phyloP scores from a whole-genome alignment of 2,888 invertebrate genomes.

The Mechanitis messenoides region DNA sequence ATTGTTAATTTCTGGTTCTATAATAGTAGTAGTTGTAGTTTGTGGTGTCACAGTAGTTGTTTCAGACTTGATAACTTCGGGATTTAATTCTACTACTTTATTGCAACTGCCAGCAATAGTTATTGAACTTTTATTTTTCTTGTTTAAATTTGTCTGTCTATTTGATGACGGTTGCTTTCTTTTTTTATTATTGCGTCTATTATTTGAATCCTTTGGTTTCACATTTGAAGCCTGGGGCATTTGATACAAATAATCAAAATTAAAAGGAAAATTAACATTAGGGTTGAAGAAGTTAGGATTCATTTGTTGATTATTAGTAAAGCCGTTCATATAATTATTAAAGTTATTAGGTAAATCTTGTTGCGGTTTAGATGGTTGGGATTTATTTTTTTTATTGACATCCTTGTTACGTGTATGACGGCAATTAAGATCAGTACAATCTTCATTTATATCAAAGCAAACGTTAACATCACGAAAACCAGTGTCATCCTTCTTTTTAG shows the following conservation, averaged over 20 bases:
- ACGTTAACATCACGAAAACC: slow-evolving; percentile 9
- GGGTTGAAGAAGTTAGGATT: slow-evolving; percentile 18
- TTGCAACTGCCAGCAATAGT: slow-evolving; percentile 7
- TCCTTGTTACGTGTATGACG: slow-evolving; percentile 20
- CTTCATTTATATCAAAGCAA: slow-evolving; percentile 24
- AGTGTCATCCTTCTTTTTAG: not conserved
- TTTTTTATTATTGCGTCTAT: slow-evolving; percentile 19
- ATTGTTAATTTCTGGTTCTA: slow-evolving; percentile 5
- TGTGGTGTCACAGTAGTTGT: not conserved
- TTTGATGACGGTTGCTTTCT: slow-evolving; percentile 15
- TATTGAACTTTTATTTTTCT: not conserved
- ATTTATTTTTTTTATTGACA: slow-evolving; percentile 7
- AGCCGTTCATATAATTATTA: slow-evolving; percentile 17
- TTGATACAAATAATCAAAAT: slow-evolving; percentile 32
- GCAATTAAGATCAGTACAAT: slow-evolving; percentile 23
- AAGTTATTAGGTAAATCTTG: slow-evolving; percentile 21
- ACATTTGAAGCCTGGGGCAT: slow-evolving; percentile 19
- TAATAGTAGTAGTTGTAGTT: slow-evolving; percentile 11
- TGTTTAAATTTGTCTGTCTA: not conserved
- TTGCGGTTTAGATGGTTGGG: slow-evolving; percentile 15
- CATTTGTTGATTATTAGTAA: slow-evolving; percentile 12
- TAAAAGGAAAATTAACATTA: slow-evolving; percentile 28
- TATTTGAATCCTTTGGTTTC: slow-evolving; percentile 16
- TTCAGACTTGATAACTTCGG: slow-evolving; percentile 15
- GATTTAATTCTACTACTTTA: slow-evolving; percentile 11